Base-by-base conservation (phyloP, 2,888 invertebrate species). In the Tyria jacobaeae region DNA sequence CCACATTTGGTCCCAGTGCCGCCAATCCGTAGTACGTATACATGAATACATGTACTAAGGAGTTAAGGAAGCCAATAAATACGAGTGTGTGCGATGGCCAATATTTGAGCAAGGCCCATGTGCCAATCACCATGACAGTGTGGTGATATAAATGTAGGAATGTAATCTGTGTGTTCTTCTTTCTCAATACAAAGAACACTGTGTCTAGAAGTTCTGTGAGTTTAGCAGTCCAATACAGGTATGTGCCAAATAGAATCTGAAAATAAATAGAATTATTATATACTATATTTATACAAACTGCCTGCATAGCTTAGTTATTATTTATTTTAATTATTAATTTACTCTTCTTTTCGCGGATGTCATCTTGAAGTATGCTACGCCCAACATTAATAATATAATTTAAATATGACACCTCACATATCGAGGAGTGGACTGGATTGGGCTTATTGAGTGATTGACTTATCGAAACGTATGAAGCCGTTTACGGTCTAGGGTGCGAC, bases 111-210 rank as follows among this genome's bases (percentile, higher is more conserved):
- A 96, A 96, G 6, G 95, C 95, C 97, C 97, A 97, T 0, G 96
- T 96, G 75, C 96, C 95, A 39, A 97, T 81, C 71, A 96, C 97
- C 89, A 97, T 97, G 56, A 96, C 86, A 0, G 96, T 94, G 82
- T 98, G 98, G 86, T 98, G 98, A 82, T 98, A 98, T 1, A 98
- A 96, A 83, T 99, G 98, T 31, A 99, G 95, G 80, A 98, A 97
- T 0, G 97, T 96, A 0, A 98, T 96, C 88, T 98, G 98, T 53
- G 95, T 86, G 91, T 95, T 76, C 91, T 94, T 89, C 88, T 98
- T 98, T 51, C 98, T 95, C 74, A 98, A 86, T 3, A 98, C 97
- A 86, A 98, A 98, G 91, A 99, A 98, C 0, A 97, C 95, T 0
- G 97, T 97, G 80, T 97, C 97, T 53, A 97, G 79, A 0, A 97